These are phyloP conservation scores for Perccottus glenii DNA, from an alignment of 2,113 vertebrate species.

Conservation along the genomic window DNA sequence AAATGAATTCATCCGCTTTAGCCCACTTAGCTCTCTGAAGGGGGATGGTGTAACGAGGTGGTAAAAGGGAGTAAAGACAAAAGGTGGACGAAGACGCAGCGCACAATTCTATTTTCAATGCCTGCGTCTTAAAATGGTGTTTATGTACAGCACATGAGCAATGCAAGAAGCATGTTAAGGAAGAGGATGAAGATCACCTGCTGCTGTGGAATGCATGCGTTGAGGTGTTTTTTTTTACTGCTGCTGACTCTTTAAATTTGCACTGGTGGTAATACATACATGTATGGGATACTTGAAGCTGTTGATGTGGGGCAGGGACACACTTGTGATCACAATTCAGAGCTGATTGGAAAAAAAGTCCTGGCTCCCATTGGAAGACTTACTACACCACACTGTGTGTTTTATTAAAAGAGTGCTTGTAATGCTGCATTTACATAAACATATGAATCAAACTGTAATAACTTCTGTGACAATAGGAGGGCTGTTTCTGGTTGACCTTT, in stretches of 20 bases:
- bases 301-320: not conserved
- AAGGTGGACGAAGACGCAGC: not conserved
- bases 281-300: not conserved
- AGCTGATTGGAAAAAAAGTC: too few species aligned
- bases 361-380: too few species aligned
- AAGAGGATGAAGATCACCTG: not conserved
- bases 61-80: not conserved
- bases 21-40: constrained; percentile 38
- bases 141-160: not conserved
- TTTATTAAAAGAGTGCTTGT: too few species aligned
- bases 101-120: not conserved
- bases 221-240: not conserved
- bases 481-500: too few species aligned
- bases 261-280: not conserved
- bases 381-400: too few species aligned
- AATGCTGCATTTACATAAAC: too few species aligned
- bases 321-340: too few species aligned
- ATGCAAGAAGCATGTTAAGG: not conserved
- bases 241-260: not conserved
- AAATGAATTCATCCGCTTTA: constrained; percentile 51
- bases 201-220: not conserved
- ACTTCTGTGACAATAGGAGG: too few species aligned
- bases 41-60: constrained; percentile 30
- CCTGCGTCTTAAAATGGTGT: not conserved
- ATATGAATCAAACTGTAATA: too few species aligned